phyloP scores from a whole-genome alignment of 2,113 vertebrate species.

The Origma solitaria region DNA sequence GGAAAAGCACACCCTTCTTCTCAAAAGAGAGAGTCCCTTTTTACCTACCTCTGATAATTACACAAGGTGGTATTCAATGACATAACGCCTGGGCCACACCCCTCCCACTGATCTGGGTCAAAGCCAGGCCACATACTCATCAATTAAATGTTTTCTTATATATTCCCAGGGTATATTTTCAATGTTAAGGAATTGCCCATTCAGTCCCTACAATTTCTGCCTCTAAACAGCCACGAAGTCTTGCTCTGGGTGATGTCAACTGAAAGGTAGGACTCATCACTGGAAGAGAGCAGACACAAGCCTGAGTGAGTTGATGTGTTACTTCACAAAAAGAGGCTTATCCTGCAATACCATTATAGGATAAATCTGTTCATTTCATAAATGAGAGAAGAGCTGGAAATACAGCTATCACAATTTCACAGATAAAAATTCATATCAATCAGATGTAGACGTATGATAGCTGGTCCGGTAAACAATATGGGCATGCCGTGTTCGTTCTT shows the following conservation, averaged over 20 bases:
- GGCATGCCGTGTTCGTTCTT: neutral
- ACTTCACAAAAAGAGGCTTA: neutral
- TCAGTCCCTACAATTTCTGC: neutral
- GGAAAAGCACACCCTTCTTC: neutral
- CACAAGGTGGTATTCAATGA: neutral
- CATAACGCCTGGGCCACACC: neutral
- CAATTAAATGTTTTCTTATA: neutral
- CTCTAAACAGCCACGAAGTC: constrained; percentile 3
- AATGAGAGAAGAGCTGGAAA: neutral
- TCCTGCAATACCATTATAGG: neutral
- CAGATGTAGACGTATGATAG: neutral
- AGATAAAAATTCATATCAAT: neutral
- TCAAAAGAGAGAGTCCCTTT: neutral
- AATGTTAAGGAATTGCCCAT: neutral
- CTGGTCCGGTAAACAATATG: neutral
- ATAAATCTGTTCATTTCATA: neutral
- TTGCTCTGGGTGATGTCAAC: neutral
- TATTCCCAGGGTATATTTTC: neutral
- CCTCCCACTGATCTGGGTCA: accelerated
- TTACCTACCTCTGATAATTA: too few species aligned
- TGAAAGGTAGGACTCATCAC: neutral
- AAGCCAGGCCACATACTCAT: neutral
- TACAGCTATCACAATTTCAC: neutral
- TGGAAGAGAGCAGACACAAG: neutral
- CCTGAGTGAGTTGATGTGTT: neutral